These are phyloP conservation scores for Seriola aureovittata DNA, from an alignment of 2,113 vertebrate genomes.

Conservation along the genomic window DNA sequence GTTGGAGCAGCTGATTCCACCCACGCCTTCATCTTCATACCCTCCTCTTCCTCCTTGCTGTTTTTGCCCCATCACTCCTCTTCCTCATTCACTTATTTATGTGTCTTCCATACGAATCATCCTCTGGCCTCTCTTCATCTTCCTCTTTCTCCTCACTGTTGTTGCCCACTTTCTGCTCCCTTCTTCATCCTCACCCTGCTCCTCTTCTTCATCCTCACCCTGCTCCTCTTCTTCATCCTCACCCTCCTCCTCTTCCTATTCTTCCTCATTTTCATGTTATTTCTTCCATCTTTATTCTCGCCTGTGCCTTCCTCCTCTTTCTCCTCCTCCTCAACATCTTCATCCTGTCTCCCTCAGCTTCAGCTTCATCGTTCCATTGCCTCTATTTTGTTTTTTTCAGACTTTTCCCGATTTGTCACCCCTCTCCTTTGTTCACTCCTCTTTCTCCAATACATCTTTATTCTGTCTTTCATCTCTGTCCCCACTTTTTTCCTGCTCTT, in stretches of 20 bases:
- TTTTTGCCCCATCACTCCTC: neutral
- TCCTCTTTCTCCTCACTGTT: neutral
- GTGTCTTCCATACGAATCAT: neutral
- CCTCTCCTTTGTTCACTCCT: neutral
- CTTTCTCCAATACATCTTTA: neutral
- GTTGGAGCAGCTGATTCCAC: conserved; percentile 40
- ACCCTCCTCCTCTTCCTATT: neutral
- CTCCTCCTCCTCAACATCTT: neutral
- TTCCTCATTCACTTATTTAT: neutral
- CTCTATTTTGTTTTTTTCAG: neutral
- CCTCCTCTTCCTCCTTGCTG: neutral
- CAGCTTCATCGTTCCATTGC: neutral
- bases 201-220: neutral
- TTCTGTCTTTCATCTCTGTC: neutral
- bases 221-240: neutral
- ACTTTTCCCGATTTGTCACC: neutral
- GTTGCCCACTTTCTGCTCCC: neutral
- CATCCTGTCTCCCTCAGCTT: neutral
- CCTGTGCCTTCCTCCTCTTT: neutral
- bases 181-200: neutral
- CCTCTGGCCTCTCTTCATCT: neutral
- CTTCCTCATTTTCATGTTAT: neutral
- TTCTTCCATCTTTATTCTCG: neutral
- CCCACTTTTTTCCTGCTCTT: neutral
- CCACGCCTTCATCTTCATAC: neutral